Base-by-base conservation (phyloP, 2,797 vertebrate species). In the Cyprinodon diabolis region DNA sequence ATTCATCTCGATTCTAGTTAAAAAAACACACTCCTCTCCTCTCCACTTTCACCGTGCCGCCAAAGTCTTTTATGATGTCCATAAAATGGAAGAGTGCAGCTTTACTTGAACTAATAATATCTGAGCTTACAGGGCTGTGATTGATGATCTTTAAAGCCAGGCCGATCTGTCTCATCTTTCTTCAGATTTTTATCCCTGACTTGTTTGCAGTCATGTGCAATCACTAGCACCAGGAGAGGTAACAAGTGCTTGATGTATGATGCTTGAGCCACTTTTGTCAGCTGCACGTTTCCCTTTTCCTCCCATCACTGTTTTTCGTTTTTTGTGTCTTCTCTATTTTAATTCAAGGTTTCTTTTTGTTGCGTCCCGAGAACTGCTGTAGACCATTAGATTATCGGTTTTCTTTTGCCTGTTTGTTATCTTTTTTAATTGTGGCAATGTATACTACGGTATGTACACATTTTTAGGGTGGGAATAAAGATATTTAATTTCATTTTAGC, bases 211-310 rank as follows among this genome's bases (percentile, higher is more conserved):
- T 96, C 95, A 95, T 95, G 94, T 96, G 96, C 93, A 97, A 96
- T 96, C 95, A 96, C 93, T 94, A 94, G 95, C 94, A 95, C 95
- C 92, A 93, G 93, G 92, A 95, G 93, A 95, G 94, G 95, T 96
- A 97, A 98, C 95, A 97, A 97, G 95, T 96, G 95, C 95, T 96
- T 98, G 96, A 98, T 97, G 93, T 96, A 97, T 96, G 96, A 96
- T 93, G 92, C 93, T 96, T 94, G 91, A 95, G 95, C 92, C 92
- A 94, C 92, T 95, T 97, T 95, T 96, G 96, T 97, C 96, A 97
- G 95, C 95, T 92, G 90, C 88, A 75, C 92, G 90, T 93, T 93
- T 93, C 91, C 90, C 85, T 91, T 66, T 87, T 78, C 85, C 81
- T 81, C 81, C 82, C 67, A 77, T 73, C 14, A 19, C 80, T 81